Base-by-base conservation (phyloP, 2,797 vertebrate genomes). In the Semotilus atromaculatus region DNA sequence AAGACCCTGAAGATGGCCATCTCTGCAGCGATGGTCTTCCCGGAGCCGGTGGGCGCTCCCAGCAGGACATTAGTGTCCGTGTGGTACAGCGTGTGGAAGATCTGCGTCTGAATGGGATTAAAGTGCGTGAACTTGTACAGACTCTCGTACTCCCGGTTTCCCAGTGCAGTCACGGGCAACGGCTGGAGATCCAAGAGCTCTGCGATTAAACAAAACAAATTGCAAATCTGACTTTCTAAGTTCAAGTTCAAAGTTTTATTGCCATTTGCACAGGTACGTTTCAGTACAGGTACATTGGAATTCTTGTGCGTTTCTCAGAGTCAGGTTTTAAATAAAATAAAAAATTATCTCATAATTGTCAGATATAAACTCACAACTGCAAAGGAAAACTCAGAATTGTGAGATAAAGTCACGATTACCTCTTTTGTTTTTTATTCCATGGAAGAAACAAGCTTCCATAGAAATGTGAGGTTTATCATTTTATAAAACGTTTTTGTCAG, bases 101-200 rank as follows among this genome's bases (percentile, higher is more conserved):
- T 99, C 90, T 99, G 98, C 0, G 98, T 99, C 95, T 99, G 98
- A 88, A 99, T 96, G 83, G 98, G 98, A 91, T 99, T 99, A 91
- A 96, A 99, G 93, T 99, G 98, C 7, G 97, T 99, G 92, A 99
- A 99, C 91, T 96, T 97, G 93, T 97, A 99, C 7, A 99, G 91
- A n/a, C 94, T 95, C 95, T 99, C 97, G 81, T 96, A 99, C 85
- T 96, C 94, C 6, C 79, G 91, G 92, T 93, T 95, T 68, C 96
- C 96, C 92, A 99, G 92, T 48, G 97, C 98, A 0, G 95, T 96
- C 85, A 98, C 5, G 0, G 98, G 98, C 88, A 99, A 88, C 1
- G 98, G 98, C 89, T 99, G 98, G 88, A 99, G 96, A 92, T 99
- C 97, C 90, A 99, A 91, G 81, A 99, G 94, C 91, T 99, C 98